phyloP scores from a whole-genome alignment of 1,140 invertebrate genomes.

The Aphelenchoides fujianensis region DNA sequence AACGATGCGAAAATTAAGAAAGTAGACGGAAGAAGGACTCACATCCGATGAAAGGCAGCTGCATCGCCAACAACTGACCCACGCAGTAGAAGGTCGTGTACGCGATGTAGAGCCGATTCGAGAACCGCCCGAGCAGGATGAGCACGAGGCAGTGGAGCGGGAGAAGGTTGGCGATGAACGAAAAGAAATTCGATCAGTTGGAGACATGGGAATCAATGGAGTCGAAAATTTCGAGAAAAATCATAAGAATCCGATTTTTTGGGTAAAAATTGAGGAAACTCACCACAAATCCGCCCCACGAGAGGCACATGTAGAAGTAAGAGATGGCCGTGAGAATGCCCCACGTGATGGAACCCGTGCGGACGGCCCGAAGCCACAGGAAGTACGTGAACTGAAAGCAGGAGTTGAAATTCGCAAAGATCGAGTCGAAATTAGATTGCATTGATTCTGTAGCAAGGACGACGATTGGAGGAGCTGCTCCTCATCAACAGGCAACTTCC shows the following conservation, averaged over 20 bases:
- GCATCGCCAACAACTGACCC: constrained; percentile 93
- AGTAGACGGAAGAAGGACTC: no score
- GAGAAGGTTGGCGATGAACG: constrained; percentile 97
- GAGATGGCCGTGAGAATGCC: constrained; percentile 84
- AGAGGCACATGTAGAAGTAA: constrained; percentile 99
- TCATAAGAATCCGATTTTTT: background rate
- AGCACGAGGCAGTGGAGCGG: constrained; percentile 92
- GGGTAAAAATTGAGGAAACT: constrained; percentile 14
- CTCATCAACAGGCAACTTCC: no score
- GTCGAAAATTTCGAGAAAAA: background rate
- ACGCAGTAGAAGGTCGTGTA: constrained; percentile 95
- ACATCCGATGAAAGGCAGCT: constrained; percentile 99
- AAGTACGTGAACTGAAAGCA: constrained; percentile 59
- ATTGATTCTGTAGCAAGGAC: no score
- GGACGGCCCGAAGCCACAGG: constrained; percentile 82
- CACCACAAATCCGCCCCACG: constrained; percentile 96
- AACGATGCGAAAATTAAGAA: no score
- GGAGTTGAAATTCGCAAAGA: background rate
- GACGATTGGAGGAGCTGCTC: no score
- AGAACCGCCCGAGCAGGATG: constrained; percentile 85
- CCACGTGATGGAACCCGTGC: constrained; percentile 96
- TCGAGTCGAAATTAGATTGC: background rate
- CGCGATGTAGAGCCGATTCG: constrained; percentile 83
- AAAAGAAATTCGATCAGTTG: background rate
- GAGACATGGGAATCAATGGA: background rate